Evolutionary conservation across 2,113 vertebrate species (phyloP), one percentile per base, ranked within the genome.

Genomic region (Phainopepla nitens): DNA sequence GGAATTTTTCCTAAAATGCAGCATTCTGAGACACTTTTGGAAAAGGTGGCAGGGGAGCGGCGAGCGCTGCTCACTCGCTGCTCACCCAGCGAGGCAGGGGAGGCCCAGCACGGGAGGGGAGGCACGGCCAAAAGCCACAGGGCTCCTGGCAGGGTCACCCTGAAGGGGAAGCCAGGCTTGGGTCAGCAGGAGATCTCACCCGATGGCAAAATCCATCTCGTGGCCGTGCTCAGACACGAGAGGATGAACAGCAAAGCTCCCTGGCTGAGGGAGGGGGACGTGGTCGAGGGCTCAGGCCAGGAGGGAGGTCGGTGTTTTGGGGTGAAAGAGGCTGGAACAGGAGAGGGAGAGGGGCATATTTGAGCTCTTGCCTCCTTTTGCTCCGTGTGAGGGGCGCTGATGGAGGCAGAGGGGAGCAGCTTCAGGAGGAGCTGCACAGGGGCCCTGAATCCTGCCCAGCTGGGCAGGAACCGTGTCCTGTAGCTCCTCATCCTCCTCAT

Each of bases 1-100:
- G 96, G 95, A 94, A 79, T 60, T 93, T 53, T 94, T 92, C 83
- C 89, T 95, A 64, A 95, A 95, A 61, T 94, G 96, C 94, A 89
- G 82, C 6, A 0, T 65, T 75, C 72, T 15, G 73, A 84, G 92
- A 16, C 7, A 0, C 45, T 86, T 94, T 76, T 79, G 79, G 90
- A 41, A 33, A 39, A 24, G 0, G 45, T 27, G 36, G 54, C 68
- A 47, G 50, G 65, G 79, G 84, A 94, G 45, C 82, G 79, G 80
- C 28, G 45, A 29, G 80, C 0, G 78, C 84, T 89, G 94, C 27
- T 96, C 82, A 75, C 85, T 91, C 87, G 60, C 47, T 65, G 79
- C 87, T 93, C 86, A 58, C 72, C 69, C 66, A 62, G 44, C 15
- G 27, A 66, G 92, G 56, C 57, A 47, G 65, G 16, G 47, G 61